Conservation (phyloP, 2,888 invertebrate genomes). For the Euplexia lucipara region DNA sequence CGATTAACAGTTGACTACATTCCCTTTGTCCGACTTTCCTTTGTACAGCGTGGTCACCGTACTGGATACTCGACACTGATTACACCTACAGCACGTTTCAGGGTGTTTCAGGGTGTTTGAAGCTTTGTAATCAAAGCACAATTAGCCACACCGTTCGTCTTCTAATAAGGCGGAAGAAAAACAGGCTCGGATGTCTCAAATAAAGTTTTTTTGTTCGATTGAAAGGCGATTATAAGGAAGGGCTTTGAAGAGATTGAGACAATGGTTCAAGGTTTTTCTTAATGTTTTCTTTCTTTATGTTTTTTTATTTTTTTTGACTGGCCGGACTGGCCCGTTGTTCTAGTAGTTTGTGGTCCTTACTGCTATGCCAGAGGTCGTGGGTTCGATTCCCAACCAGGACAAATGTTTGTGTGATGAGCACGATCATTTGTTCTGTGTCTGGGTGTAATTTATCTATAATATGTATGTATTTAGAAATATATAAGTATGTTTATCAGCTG, state of each 20-base stretch:
- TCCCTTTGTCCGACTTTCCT: conserved; percentile 31
- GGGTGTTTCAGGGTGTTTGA: conserved; percentile 37
- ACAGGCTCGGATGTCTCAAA: conserved; percentile 41
- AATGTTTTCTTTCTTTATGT: neutral
- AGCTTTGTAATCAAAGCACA: conserved; percentile 65
- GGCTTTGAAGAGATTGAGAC: neutral
- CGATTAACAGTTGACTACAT: conserved; percentile 3
- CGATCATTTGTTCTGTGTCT: no score
- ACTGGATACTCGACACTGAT: conserved; percentile 70
- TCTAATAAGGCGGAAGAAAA: conserved; percentile 54
- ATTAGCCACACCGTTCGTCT: conserved; percentile 54
- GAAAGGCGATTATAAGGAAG: conserved; percentile 17
- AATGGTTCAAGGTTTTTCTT: neutral
- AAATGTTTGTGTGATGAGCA: no score
- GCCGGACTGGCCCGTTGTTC: no score
- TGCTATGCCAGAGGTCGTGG: no score
- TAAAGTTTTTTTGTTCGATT: conserved; percentile 38
- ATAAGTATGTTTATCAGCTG: no score
- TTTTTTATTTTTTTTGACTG: conserved; percentile 12
- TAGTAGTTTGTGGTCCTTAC: no score
- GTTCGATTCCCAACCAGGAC: no score
- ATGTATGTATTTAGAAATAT: no score
- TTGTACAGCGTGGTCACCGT: conserved; percentile 34
- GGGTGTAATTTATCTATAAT: no score
- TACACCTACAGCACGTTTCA: conserved; percentile 59